Evolutionary conservation across 1,140 invertebrate species (phyloP), one percentile per base, ranked within the genome.

Genomic region (Sycobia sp.): DNA sequence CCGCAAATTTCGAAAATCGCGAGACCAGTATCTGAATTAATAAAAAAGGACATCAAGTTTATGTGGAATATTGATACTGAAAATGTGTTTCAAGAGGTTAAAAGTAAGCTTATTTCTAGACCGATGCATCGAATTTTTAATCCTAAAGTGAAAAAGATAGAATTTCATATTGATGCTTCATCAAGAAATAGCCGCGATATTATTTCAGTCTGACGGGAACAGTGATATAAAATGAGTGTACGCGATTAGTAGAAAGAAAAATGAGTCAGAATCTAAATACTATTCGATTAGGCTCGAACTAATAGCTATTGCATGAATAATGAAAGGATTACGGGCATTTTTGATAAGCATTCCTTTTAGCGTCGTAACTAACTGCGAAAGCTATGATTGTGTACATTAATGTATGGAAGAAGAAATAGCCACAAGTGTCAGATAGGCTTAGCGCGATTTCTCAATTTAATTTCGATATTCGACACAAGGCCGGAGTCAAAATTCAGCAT

Each of bases 281-380:
- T n/a, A n/a, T n/a, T n/a, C n/a, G n/a, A n/a, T n/a, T n/a, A n/a
- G n/a, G n/a, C n/a, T n/a, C n/a, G n/a, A n/a, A n/a, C n/a, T n/a
- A n/a, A n/a, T n/a, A n/a, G 71, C 68, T 1, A 64, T 69, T 32
- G 56, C 62, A 9, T 56, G 60, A 57, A 32, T 55, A 14, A 23
- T 69, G 36, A n/a, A n/a, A n/a, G n/a, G n/a, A n/a, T n/a, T n/a
- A n/a, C n/a, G n/a, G n/a, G n/a, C n/a, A n/a, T n/a, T n/a, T n/a
- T n/a, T n/a, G n/a, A n/a, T n/a, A n/a, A n/a, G n/a, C n/a, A n/a
- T n/a, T n/a, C n/a, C n/a, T 67, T 55, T 55, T 39, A 36, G 13
- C 4, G 22, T 55, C 23, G 9, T 55, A 7, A 55, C 53, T 23
- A 36, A 55, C 23, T 55, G 53, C 23, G 18, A 55, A 23, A 39